These are phyloP conservation scores for Neotoma lepida DNA, from an alignment of 2,113 vertebrate genomes.

Conservation along the genomic window DNA sequence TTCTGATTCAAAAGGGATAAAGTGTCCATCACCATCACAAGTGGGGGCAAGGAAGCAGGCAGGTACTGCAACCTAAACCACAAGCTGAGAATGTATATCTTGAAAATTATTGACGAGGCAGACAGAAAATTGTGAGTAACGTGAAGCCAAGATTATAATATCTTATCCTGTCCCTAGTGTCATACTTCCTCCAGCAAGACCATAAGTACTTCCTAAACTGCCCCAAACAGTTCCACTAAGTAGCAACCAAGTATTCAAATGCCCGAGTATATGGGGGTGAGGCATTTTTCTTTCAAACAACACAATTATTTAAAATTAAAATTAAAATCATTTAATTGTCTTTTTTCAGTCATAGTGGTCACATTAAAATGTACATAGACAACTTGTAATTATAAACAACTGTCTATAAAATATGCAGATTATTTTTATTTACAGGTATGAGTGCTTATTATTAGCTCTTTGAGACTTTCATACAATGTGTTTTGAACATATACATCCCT, in stretches of 20 bases:
- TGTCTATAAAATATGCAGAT: neutral
- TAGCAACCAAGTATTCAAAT: neutral
- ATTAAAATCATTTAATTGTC: neutral
- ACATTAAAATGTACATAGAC: neutral
- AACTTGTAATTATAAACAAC: neutral
- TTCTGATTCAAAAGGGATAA: neutral
- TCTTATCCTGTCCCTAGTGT: neutral
- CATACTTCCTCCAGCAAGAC: neutral
- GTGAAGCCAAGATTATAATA: neutral
- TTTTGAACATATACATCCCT: too few relatives aligned
- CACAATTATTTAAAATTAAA: neutral
- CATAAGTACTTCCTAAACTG: neutral
- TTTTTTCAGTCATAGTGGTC: neutral
- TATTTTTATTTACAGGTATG: neutral
- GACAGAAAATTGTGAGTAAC: neutral
- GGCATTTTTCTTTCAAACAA: neutral
- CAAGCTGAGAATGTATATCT: neutral
- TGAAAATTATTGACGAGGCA: neutral
- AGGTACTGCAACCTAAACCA: neutral
- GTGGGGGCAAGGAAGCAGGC: neutral
- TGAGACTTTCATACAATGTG: too few relatives aligned
- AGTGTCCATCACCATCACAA: neutral
- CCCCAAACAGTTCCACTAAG: neutral
- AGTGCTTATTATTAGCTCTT: too few relatives aligned
- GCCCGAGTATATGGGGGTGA: neutral